These are phyloP conservation scores for Battus philenor DNA, from an alignment of 1,140 invertebrate genomes.

Conservation along the genomic window DNA sequence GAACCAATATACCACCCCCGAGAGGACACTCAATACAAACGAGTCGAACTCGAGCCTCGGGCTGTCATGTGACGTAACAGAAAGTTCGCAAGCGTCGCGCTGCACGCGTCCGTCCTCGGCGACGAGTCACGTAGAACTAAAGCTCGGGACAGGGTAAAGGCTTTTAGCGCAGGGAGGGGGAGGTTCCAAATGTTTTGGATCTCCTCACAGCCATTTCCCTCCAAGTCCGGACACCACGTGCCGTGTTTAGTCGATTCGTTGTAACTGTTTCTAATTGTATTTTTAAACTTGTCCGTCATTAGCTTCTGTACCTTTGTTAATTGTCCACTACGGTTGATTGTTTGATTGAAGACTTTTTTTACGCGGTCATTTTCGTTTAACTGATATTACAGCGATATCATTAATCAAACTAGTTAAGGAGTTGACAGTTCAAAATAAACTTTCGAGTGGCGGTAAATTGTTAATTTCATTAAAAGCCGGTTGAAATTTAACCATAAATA, in stretches of 20 bases:
- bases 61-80: conserved; percentile 54
- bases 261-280: conserved; percentile 49
- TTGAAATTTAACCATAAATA: no score
- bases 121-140: conserved; percentile 46
- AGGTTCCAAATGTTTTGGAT: conserved; percentile 62
- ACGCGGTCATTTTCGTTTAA: no score
- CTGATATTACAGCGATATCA: no score
- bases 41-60: conserved; percentile 30
- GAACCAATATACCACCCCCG: conserved; percentile 46
- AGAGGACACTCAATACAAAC: conserved; percentile 37
- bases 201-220: conserved; percentile 43
- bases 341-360: background rate
- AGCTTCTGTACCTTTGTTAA: conserved; percentile 11
- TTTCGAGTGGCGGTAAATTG: no score
- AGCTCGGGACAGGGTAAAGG: conserved; percentile 33
- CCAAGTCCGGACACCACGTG: conserved; percentile 52
- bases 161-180: conserved; percentile 36
- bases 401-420: no score
- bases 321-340: background rate
- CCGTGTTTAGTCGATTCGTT: conserved; percentile 52
- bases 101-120: conserved; percentile 28
- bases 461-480: no score
- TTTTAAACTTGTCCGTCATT: conserved; percentile 31
- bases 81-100: conserved; percentile 32
- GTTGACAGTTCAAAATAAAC: no score